Base-by-base conservation (phyloP, 2,797 vertebrate species). In the Chelidonichthys spinosus region DNA sequence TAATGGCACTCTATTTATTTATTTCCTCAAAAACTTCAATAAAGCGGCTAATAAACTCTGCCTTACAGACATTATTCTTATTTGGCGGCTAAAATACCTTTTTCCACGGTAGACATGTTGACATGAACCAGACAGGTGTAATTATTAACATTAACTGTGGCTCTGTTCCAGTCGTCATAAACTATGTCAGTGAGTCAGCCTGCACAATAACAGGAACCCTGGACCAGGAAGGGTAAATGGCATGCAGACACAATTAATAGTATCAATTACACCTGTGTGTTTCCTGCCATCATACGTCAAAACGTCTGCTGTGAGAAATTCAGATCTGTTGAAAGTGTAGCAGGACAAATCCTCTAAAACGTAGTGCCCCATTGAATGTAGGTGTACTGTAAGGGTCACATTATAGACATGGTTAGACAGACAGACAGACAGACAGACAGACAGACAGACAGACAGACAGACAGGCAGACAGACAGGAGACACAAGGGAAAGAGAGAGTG, bases 221-320 rank as follows among this genome's bases (percentile, higher is more conserved):
- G n/a, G 32, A 54, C 42, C 0, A 5, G 40, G 14, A 6, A 3
- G 5, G 5, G 3, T 11, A 56, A 62, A 33, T 39, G 52, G 42
- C 35, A 49, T 42, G n/a, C 18, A 54, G 52, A 35, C 35, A 39
- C 40, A 58, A 36, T 47, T 11, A 49, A 54, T 54, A 18, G 35
- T 40, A 40, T 40, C 47, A 69, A 36, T 79, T 17, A 60, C 13
- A 37, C 42, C 40, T 14, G 14, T 39, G 47, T 56, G 58, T 49
- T 64, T 43, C 60, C 36, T 53, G 35, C 33, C 18, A 37, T 50
- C 18, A 55, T 7, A 18, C 53, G 50, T 72, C 49, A 50, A 56
- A 56, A 63, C 39, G 44, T 69, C 63, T n/a, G n/a, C n/a, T 58
- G 13, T 55, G 33, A 36, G 36, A 55, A 55, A 36, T 17, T 8